These are phyloP conservation scores for Drosophila merina DNA, from an alignment of 2,888 invertebrate species.

Conservation along the genomic window DNA sequence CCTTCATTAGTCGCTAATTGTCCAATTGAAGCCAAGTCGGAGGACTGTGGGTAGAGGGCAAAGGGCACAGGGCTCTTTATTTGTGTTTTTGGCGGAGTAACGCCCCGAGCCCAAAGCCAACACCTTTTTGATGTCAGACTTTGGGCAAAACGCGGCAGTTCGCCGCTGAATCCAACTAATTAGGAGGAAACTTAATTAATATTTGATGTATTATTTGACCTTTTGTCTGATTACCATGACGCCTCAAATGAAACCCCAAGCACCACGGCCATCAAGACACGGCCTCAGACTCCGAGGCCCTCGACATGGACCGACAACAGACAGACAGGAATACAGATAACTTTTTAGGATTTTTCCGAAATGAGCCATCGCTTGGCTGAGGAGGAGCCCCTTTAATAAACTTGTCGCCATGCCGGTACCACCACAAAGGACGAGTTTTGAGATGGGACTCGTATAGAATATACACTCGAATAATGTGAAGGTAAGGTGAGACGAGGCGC, in stretches of 20 bases:
- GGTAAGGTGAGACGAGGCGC: conserved; percentile 59
- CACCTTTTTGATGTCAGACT: conserved; percentile 68
- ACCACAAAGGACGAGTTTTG: conserved; percentile 19
- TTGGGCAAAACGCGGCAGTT: conserved; percentile 9
- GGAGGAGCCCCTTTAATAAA: conserved; percentile 61
- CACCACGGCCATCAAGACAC: neutral
- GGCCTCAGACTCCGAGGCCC: conserved; percentile 14
- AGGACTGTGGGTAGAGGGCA: neutral
- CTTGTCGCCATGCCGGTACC: conserved; percentile 65
- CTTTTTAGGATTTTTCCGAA: conserved; percentile 49
- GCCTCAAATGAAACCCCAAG: conserved; percentile 2
- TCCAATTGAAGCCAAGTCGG: conserved; percentile 50
- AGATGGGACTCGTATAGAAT: conserved; percentile 3
- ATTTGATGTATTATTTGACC: conserved; percentile 61
- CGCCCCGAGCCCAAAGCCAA: conserved; percentile 51
- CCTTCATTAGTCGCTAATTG: conserved; percentile 68
- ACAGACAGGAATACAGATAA: conserved; percentile 23
- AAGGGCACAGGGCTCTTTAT: conserved; percentile 38
- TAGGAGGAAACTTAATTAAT: conserved; percentile 75
- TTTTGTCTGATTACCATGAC: conserved; percentile 39
- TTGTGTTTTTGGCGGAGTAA: conserved; percentile 43
- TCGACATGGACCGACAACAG: conserved; percentile 23
- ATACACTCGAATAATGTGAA: conserved; percentile 43
- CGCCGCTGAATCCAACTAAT: conserved; percentile 68
- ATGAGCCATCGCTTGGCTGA: conserved; percentile 57